These are phyloP conservation scores for Parasteatoda lunata DNA, from an alignment of 2,888 invertebrate species.

Conservation along the genomic window DNA sequence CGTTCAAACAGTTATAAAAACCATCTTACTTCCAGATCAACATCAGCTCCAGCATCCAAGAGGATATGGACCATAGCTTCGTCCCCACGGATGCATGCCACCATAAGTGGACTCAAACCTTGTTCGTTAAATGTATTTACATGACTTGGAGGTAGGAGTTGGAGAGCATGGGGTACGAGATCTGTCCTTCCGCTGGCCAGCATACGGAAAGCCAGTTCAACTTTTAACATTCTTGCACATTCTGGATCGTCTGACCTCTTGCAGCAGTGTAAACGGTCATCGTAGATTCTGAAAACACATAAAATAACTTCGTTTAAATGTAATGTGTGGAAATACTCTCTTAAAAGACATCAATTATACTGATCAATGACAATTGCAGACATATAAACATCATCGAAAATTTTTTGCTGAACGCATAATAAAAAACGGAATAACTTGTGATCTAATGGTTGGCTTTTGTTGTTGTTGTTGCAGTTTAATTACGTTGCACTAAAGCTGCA, in stretches of 20 bases:
- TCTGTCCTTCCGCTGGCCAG: slow-evolving; percentile 87
- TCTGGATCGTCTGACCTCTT: slow-evolving; percentile 77
- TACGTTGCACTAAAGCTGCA: too few species aligned
- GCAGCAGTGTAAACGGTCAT: slow-evolving; percentile 77
- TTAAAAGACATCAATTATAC: too few species aligned
- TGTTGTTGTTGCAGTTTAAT: too few species aligned
- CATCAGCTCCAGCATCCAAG: slow-evolving; percentile 86
- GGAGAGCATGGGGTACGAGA: slow-evolving; percentile 84
- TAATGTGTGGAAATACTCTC: too few species aligned
- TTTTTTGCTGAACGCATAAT: too few species aligned
- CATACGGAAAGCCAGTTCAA: slow-evolving; percentile 86
- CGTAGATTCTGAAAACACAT: slow-evolving; percentile 72
- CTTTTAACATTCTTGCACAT: slow-evolving; percentile 80
- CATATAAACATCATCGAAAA: too few species aligned
- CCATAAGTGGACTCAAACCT: slow-evolving; percentile 88
- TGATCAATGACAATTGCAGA: too few species aligned
- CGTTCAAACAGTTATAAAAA: too few species aligned
- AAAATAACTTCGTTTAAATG: too few species aligned
- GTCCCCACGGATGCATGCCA: slow-evolving; percentile 86
- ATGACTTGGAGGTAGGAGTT: slow-evolving; percentile 81
- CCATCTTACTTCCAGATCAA: slow-evolving; percentile 80
- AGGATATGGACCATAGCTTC: slow-evolving; percentile 84
- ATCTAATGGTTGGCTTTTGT: too few species aligned
- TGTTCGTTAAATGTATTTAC: slow-evolving; percentile 72
- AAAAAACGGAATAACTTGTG: too few species aligned